Percentiles rank a stretch among this genome's conserved stretches.
These are phyloP conservation scores for Habrosyne pyritoides DNA, from an alignment of 2,888 invertebrate genomes.

Conservation along the genomic window DNA sequence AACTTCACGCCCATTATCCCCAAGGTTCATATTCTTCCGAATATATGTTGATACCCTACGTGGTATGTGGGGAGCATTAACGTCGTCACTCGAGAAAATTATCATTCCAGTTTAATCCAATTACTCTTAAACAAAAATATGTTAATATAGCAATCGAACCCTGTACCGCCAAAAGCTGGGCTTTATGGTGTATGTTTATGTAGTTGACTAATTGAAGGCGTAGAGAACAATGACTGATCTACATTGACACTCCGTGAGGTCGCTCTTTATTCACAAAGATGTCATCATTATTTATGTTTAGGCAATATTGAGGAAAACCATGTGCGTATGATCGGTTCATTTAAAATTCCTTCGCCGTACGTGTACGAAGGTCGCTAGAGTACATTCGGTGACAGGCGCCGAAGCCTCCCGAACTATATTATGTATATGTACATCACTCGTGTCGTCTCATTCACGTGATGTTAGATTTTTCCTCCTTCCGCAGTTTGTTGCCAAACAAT, in stretches of 20 bases:
- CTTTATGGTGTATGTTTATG: too few relatives aligned
- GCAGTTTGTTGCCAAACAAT: neutral
- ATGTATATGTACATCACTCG: neutral
- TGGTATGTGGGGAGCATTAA: too few relatives aligned
- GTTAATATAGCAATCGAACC: too few relatives aligned
- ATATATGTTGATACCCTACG: too few relatives aligned
- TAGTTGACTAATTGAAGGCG: neutral
- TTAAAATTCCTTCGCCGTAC: conserved; percentile 35
- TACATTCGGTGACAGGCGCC: conserved; percentile 6
- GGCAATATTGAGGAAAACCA: conserved; percentile 23
- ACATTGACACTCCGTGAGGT: neutral
- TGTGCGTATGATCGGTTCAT: conserved; percentile 32
- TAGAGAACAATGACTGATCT: neutral
- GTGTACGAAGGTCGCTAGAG: conserved; percentile 31
- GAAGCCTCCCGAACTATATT: neutral
- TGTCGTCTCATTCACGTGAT: neutral
- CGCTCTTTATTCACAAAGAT: neutral
- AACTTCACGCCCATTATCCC: too few relatives aligned
- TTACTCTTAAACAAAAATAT: too few relatives aligned
- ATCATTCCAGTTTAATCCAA: too few relatives aligned
- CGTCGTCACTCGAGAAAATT: too few relatives aligned
- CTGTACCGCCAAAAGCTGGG: too few relatives aligned
- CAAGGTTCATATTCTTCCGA: too few relatives aligned
- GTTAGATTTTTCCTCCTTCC: conserved; percentile 7
- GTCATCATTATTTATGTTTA: conserved; percentile 8